These are phyloP conservation scores for Bombus breviceps DNA, from an alignment of 1,140 invertebrate species.

Conservation along the genomic window DNA sequence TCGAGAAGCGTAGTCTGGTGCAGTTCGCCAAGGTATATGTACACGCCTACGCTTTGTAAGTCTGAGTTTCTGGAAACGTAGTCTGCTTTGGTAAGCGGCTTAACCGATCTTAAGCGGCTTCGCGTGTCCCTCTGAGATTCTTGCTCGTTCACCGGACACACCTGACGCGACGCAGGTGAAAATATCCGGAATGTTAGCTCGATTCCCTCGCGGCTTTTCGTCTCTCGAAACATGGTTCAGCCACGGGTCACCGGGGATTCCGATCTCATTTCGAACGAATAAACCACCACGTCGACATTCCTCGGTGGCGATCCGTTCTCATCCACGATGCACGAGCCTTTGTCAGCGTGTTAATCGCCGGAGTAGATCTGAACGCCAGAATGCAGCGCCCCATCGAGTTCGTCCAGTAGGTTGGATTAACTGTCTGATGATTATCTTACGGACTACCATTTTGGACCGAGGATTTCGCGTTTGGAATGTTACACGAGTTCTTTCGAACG, in stretches of 20 bases:
- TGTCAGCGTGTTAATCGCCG: conserved; percentile 55
- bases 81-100: conserved; percentile 54
- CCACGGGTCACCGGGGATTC: conserved; percentile 30
- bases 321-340: conserved; percentile 13
- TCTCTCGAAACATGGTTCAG: background rate
- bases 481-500: background rate
- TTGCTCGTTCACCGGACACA: conserved; percentile 22
- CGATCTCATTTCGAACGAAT: conserved; percentile 49
- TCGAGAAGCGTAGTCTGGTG: background rate
- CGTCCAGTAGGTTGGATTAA: conserved; percentile 6
- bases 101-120: conserved; percentile 63
- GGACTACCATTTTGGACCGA: conserved; percentile 8
- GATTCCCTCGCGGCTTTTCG: background rate
- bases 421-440: conserved; percentile 44
- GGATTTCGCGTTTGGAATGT: background rate
- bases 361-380: conserved; percentile 39
- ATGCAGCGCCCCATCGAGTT: conserved; percentile 38
- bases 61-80: conserved; percentile 20
- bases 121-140: conserved; percentile 46
- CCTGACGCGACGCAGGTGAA: conserved; percentile 20
- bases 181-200: background rate
- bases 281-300: conserved; percentile 29
- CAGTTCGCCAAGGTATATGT: background rate
- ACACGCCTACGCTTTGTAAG: background rate
- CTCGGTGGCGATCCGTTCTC: conserved; percentile 27